A percentile compares a stretch with the other conserved stretches of the same genome.
These are phyloP conservation scores for Celastrina argiolus DNA, from an alignment of 2,888 invertebrate species.

Conservation along the genomic window DNA sequence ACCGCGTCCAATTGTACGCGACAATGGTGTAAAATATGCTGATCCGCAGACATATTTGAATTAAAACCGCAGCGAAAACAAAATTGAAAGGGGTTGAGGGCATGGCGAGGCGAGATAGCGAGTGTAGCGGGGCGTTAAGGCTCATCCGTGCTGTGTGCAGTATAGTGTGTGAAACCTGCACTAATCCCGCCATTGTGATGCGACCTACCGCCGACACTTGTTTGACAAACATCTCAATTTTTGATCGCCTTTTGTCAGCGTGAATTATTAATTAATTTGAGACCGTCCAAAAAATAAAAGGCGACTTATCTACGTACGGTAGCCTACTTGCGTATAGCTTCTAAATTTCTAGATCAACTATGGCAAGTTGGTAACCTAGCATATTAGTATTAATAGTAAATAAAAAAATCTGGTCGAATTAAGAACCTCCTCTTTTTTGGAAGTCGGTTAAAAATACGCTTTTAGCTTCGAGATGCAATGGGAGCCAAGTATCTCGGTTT, in stretches of 20 bases:
- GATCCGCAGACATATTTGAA: conserved; percentile 64
- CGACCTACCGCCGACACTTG: conserved; percentile 41
- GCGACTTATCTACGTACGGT: too few relatives aligned
- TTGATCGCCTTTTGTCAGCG: not conserved
- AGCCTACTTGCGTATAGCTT: too few relatives aligned
- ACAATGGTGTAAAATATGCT: conserved; percentile 69
- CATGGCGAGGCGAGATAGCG: conserved; percentile 61
- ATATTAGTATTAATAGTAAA: too few relatives aligned
- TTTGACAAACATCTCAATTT: not conserved
- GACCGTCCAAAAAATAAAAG: too few relatives aligned
- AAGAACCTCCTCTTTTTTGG: too few relatives aligned
- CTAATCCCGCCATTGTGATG: conserved; percentile 61
- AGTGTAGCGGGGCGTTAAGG: conserved; percentile 50
- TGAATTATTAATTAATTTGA: too few relatives aligned
- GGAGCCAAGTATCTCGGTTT: too few relatives aligned
- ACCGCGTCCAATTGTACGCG: conserved; percentile 54
- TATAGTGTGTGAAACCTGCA: conserved; percentile 58
- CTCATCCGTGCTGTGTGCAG: conserved; percentile 39
- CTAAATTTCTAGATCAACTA: too few relatives aligned
- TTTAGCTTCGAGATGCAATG: too few relatives aligned
- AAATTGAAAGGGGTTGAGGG: conserved; percentile 59
- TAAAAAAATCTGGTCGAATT: too few relatives aligned
- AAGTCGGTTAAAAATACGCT: too few relatives aligned
- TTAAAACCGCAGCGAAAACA: conserved; percentile 58
- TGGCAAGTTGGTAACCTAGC: too few relatives aligned